Evolutionary conservation across 2,888 invertebrate genomes (phyloP).

Genomic region (Habroteleia sp.): DNA sequence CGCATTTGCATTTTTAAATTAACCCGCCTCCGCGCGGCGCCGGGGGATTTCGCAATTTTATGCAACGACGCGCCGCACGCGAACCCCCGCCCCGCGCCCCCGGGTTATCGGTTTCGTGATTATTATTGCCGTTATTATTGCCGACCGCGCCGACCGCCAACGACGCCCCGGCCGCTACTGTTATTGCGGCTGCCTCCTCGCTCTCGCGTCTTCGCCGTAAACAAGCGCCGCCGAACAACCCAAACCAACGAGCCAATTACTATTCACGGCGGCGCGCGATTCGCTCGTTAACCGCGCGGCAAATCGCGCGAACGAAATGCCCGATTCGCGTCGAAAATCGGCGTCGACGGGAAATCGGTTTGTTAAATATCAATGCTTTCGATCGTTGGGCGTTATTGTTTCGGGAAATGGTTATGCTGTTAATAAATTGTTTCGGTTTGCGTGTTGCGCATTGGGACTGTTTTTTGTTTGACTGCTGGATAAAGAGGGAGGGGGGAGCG

Average conservation of each 20-base stretch:
- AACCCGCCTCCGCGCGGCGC: slow-evolving; percentile 78
- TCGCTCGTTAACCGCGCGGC: too few relatives aligned
- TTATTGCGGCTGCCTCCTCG: slow-evolving; percentile 61
- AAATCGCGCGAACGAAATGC: too few relatives aligned
- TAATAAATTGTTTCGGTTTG: too few relatives aligned
- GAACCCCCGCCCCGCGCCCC: slow-evolving; percentile 54
- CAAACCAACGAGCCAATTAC: slow-evolving; percentile 57
- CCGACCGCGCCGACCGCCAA: slow-evolving; percentile 69
- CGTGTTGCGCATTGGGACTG: too few relatives aligned
- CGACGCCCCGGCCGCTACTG: slow-evolving; percentile 54
- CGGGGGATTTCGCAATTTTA: slow-evolving; percentile 79
- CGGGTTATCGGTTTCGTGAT: slow-evolving; percentile 71
- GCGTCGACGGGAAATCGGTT: too few relatives aligned
- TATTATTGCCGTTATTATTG: slow-evolving; percentile 77
- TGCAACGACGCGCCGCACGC: slow-evolving; percentile 76
- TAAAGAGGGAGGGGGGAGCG: too few relatives aligned
- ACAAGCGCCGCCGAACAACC: slow-evolving; percentile 35
- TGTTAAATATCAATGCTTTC: too few relatives aligned
- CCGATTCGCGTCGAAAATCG: too few relatives aligned
- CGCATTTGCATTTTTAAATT: slow-evolving; percentile 81
- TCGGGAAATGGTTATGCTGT: too few relatives aligned
- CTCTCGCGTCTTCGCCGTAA: slow-evolving; percentile 52
- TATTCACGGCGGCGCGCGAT: slow-evolving; percentile 42
- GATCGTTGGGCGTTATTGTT: too few relatives aligned
- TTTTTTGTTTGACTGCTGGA: too few relatives aligned